These are phyloP conservation scores for Rallus crepitans DNA, from an alignment of 2,797 vertebrate species.

Conservation along the genomic window DNA sequence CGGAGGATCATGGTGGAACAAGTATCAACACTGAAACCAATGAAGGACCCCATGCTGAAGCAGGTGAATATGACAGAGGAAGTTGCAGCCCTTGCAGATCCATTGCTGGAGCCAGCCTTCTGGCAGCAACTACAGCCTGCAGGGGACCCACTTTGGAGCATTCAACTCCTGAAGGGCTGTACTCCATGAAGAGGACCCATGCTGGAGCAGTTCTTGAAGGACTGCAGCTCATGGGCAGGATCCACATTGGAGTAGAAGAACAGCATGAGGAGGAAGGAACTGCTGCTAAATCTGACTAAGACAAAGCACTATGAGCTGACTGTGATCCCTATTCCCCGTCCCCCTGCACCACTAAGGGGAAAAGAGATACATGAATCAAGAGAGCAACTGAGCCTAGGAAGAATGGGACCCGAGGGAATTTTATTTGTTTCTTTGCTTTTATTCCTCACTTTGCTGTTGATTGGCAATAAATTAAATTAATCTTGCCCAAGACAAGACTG, in stretches of 20 bases:
- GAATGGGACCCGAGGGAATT: rapidly evolving
- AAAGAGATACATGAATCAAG: neutral
- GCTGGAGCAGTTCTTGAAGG: neutral
- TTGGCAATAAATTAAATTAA: neutral
- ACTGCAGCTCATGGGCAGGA: neutral
- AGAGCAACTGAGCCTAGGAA: neutral
- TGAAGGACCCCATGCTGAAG: neutral
- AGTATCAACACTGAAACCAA: neutral
- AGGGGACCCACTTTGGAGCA: too few relatives aligned
- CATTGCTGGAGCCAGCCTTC: neutral
- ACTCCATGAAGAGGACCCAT: neutral
- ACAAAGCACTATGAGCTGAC: neutral
- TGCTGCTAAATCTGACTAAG: neutral
- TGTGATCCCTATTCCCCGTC: rapidly evolving
- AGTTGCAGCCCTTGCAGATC: rapidly evolving
- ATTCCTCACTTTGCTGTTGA: neutral
- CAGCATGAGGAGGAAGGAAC: neutral
- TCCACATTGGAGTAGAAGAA: rapidly evolving
- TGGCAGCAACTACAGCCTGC: neutral
- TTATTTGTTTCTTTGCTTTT: neutral
- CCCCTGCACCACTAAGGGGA: rapidly evolving
- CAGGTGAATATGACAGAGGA: neutral
- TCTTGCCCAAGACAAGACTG: neutral
- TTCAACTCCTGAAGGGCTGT: too few relatives aligned
- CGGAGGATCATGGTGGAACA: rapidly evolving